Evolutionary conservation across 2,797 vertebrate genomes (phyloP), one percentile per base, ranked within the genome.

Genomic region (Acipenser transmontanus): DNA sequence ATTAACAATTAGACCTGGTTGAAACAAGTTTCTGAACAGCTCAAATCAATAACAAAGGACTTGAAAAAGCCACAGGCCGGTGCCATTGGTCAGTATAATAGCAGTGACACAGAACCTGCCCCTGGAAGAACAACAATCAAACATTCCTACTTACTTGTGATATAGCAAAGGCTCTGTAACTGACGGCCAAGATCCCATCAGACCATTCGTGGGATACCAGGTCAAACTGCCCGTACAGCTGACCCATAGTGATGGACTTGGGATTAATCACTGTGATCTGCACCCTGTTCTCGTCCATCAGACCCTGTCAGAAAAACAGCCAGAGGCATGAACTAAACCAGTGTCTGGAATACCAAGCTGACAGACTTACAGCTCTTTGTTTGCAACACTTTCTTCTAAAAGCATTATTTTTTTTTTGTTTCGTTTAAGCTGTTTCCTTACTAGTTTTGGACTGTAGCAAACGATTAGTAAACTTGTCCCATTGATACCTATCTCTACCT

Each of bases 181-280:
- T 96, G 72, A 96, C 90, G 0, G 95, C 94, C 0, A 96, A 86
- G 77, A 96, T 76, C 8, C 94, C 94, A 17, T 97, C 94, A 0
- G 94, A 95, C 95, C 95, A 96, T 68, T 97, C 94, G 2, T 96
- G 95, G 49, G 93, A 94, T 49, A 95, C 87, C 0, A 87, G 80
- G 63, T 98, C 94, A 70, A 98, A 96, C 63, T 95, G 93, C n/a
- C 94, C 93, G 0, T 95, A 94, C 1, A 96, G 88, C 66, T 95
- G 93, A 1, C 93, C 94, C 94, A 96, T 94, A 68, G 93, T 96
- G 76, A 96, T 81, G 50, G 95, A 91, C 77, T 96, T 97, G 0
- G 95, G 95, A 72, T 97, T 97, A 71, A 97, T 87, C 8, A 96
- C 93, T 14, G 91, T 91, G 71, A 97, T 93, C 74, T 93, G 91